Percentiles rank a stretch among this genome's conserved stretches.
Conservation (phyloP, 2,113 vertebrate species). For the Sinosuthora webbiana region DNA sequence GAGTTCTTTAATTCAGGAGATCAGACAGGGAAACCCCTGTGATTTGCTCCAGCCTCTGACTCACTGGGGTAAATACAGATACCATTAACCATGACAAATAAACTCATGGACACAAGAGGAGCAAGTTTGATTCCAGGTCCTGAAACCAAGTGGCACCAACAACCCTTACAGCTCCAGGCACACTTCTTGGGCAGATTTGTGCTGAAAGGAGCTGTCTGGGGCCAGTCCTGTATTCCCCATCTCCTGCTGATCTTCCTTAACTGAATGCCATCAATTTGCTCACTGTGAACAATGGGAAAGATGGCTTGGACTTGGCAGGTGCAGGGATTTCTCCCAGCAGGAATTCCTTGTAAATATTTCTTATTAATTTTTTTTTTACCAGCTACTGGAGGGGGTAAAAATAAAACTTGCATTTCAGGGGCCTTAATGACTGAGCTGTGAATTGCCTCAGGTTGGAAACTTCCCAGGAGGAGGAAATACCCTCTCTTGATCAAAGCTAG, state of each 20-base stretch:
- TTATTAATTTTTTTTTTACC: fast-evolving
- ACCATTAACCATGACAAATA: not conserved
- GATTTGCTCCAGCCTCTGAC: not conserved
- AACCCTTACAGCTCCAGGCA: not conserved
- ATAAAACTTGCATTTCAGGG: not conserved
- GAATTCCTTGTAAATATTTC: not conserved
- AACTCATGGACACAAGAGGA: not conserved
- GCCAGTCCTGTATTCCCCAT: not conserved
- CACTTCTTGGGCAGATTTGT: not conserved
- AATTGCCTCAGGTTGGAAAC: not conserved
- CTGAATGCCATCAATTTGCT: not conserved
- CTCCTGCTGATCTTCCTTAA: not conserved
- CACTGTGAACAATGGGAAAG: not conserved
- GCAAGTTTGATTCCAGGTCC: not conserved
- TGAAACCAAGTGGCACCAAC: not conserved
- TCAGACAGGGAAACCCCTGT: not conserved
- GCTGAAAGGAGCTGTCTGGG: not conserved
- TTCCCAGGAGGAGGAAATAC: not conserved
- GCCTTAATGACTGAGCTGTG: not conserved
- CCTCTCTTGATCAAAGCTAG: not conserved
- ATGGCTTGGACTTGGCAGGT: not conserved
- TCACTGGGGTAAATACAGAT: not conserved
- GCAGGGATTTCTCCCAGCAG: not conserved
- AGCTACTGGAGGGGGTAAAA: not conserved
- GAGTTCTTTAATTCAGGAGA: not conserved